Base-by-base conservation (phyloP, 2,888 invertebrate genomes). In the Dendrolimus pini region DNA sequence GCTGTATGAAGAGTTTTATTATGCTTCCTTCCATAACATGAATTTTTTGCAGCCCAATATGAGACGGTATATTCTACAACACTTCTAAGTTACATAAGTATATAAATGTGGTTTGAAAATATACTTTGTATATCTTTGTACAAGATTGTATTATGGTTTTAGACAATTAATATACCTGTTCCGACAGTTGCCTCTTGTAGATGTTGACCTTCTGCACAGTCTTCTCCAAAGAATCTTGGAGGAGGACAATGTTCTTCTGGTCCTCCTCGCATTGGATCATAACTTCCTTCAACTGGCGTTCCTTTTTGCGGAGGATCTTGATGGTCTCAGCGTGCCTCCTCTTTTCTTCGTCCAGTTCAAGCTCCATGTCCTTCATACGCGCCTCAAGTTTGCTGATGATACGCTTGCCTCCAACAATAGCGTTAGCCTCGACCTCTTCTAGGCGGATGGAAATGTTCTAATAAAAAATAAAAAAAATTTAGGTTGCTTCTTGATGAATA, bases 351-450 rank as follows among this genome's bases (percentile, higher is more conserved):
- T 99, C 98, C 70, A 97, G 90, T 89, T 98, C 98, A 72, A 97
- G 92, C 89, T 99, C 98, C 89, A 98, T 92, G 80, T 98, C 98
- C 80, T 97, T 96, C 77, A 98, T 95, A 93, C 96, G 94, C 70
- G 98, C 96, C 89, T 99, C 98, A 83, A 99, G 93, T 93, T 99
- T 99, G 94, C 97, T 96, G 93, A 99, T 98, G 92, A 98, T 97
- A 75, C 98, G 96, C 91, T 96, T 98, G 82, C 98, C 97, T 77
- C 98, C 98, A 73, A 98, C 97, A 75, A 99, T 96, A 65, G 98
- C 98, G 80, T 98, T 98, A 74, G 98, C 96, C 88, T 99, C 98
- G 70, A 99, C 98, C 89, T 98, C 98, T 85, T 98, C 98, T 78
- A 98, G 93, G 79, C 98, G 96, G 71, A 98, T 92, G 70, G 96